phyloP scores from a whole-genome alignment of 2,888 invertebrate species.

The Andrena trimmerana region DNA sequence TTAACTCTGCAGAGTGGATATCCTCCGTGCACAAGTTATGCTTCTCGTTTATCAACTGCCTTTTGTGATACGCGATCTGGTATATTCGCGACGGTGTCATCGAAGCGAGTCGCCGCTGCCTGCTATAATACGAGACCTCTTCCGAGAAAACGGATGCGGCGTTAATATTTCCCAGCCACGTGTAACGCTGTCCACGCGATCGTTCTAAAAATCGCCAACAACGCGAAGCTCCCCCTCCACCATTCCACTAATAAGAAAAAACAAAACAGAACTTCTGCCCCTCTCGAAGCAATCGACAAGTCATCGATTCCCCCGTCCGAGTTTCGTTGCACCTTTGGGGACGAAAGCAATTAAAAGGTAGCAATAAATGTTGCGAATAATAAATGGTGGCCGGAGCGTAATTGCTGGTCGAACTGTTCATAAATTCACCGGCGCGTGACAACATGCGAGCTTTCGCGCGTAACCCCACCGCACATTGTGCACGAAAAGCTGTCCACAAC shows the following conservation, averaged over 20 bases:
- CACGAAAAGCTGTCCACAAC: neutral
- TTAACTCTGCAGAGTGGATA: slow-evolving; percentile 26
- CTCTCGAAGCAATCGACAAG: neutral
- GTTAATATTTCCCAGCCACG: slow-evolving; percentile 62
- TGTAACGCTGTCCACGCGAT: slow-evolving; percentile 49
- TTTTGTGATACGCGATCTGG: slow-evolving; percentile 67
- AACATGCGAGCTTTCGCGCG: slow-evolving; percentile 13
- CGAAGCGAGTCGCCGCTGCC: slow-evolving; percentile 71
- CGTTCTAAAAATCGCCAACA: slow-evolving; percentile 47
- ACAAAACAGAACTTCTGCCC: too few species aligned
- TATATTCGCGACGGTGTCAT: slow-evolving; percentile 63
- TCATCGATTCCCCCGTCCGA: neutral
- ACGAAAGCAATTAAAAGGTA: neutral
- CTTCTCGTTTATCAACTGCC: slow-evolving; percentile 65
- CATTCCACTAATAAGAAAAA: too few species aligned
- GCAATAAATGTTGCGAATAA: slow-evolving; percentile 26
- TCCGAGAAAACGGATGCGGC: slow-evolving; percentile 79
- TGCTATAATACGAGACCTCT: slow-evolving; percentile 76
- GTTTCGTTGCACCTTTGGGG: slow-evolving; percentile 8
- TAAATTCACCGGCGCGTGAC: slow-evolving; percentile 31
- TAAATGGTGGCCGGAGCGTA: slow-evolving; percentile 7
- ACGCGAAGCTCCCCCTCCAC: slow-evolving; percentile 21
- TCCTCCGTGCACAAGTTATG: slow-evolving; percentile 47
- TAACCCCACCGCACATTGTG: slow-evolving; percentile 4
- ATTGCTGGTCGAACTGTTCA: slow-evolving; percentile 22